Evolutionary conservation across 2,113 vertebrate species (phyloP), one percentile per base, ranked within the genome.

Genomic region (Aix galericulata): DNA sequence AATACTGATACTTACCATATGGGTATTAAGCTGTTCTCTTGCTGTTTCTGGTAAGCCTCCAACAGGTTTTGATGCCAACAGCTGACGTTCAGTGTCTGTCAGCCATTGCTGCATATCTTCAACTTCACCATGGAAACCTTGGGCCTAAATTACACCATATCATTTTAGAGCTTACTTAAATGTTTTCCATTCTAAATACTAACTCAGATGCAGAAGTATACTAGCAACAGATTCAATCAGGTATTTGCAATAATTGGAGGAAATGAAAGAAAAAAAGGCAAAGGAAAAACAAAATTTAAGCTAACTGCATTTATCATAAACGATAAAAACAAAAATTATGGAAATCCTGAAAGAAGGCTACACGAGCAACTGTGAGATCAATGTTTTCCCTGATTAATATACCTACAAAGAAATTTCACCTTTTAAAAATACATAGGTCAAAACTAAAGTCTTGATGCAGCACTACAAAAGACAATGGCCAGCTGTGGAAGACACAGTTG

Each of bases 41-140:
- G 99, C 99, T 69, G 99, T 99, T 98, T 99, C 99, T 96, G 99
- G 99, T 98, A 99, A 98, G 86, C 99, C 99, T 98, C 99, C 99
- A 97, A 99, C 98, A 93, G 99, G 99, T 97, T 99, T 99, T 96
- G 99, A 99, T 97, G 99, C 98, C 97, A 99, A 98, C 97, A 99
- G 98, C 95, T 99, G 99, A 98, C 99, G 99, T 93, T 99, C 99
- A 5, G 98, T 99, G 97, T 99, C 99, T 94, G 98, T 99, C 97
- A 99, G 98, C 99, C 99, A 99, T 94, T 99, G 98, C 93, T 99
- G 99, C 98, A 99, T 98, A 97, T 99, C 99, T 98, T 99, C 99
- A 97, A 99, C 98, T 97, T 99, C 99, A 64, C 99, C 98, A 98
- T 99, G 99, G 98, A 99, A 99, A 98, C 99, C 99, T 97, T 99